Conservation (phyloP, 2,113 vertebrate species). For the Tragulus kanchil region DNA sequence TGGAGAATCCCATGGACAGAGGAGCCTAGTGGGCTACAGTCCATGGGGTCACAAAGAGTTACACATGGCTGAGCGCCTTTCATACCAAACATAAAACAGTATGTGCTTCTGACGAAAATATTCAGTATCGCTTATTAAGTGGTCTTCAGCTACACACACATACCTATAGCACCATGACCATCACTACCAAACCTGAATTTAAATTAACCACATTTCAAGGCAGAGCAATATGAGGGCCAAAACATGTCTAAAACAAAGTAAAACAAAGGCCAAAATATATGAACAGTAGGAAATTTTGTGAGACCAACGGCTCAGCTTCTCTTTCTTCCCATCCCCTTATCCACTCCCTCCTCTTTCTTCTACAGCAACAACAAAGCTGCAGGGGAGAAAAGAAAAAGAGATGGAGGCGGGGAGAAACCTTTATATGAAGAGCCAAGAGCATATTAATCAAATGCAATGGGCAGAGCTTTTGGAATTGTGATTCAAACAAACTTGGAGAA, state of each 20-base stretch:
- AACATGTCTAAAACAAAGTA: background rate
- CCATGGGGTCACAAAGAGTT: too few species aligned
- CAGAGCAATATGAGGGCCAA: background rate
- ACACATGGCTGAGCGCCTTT: too few species aligned
- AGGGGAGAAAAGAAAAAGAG: background rate
- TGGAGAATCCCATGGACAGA: too few species aligned
- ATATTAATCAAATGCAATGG: background rate
- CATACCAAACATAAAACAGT: background rate
- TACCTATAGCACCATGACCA: background rate
- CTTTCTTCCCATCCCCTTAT: background rate
- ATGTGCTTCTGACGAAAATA: background rate
- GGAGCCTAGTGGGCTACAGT: too few species aligned
- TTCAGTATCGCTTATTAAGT: background rate
- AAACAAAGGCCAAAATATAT: background rate
- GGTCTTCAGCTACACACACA: background rate
- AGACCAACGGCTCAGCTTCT: background rate
- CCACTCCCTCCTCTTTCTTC: too few species aligned
- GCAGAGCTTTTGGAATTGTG: background rate
- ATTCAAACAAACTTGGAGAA: conserved; percentile 9
- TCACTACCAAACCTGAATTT: background rate
- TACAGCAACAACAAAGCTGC: background rate
- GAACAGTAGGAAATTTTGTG: background rate
- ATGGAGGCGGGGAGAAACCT: background rate
- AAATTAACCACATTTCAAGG: background rate
- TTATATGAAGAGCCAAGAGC: background rate